These are phyloP conservation scores for Pseudotriccus pelzelni DNA, from an alignment of 2,797 vertebrate species.

Conservation along the genomic window DNA sequence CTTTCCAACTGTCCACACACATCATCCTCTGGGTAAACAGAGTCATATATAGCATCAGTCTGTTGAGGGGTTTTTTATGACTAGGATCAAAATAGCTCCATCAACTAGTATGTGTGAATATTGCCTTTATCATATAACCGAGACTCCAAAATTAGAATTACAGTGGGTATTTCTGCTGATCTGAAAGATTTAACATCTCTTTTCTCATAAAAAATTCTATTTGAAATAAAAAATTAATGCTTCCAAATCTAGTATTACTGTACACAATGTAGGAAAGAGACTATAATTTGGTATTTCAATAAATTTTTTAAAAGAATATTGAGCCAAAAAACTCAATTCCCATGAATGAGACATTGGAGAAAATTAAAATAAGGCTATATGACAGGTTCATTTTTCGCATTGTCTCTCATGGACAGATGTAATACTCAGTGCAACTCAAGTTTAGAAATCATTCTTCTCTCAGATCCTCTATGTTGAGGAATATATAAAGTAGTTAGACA, in stretches of 20 bases:
- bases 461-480: not conserved
- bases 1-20: not conserved
- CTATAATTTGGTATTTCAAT: not conserved
- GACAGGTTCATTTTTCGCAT: not conserved
- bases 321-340: not conserved
- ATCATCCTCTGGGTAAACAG: not conserved
- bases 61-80: not conserved
- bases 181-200: conserved; percentile 2
- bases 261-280: not conserved
- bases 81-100: conserved; percentile 10
- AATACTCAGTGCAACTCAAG: not conserved
- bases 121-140: not conserved
- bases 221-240: conserved; percentile 33
- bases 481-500: not conserved
- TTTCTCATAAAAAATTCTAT: conserved; percentile 5
- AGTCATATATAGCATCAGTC: not conserved
- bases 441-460: not conserved
- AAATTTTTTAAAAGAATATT: not conserved
- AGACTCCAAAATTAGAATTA: conserved; percentile 1
- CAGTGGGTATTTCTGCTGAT: conserved; percentile 31
- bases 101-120: not conserved
- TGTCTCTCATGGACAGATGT: not conserved
- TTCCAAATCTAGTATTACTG: not conserved
- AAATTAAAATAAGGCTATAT: not conserved
- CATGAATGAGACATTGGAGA: not conserved